Conservation (phyloP, 2,888 invertebrate genomes). For the Ellobium chinense region DNA sequence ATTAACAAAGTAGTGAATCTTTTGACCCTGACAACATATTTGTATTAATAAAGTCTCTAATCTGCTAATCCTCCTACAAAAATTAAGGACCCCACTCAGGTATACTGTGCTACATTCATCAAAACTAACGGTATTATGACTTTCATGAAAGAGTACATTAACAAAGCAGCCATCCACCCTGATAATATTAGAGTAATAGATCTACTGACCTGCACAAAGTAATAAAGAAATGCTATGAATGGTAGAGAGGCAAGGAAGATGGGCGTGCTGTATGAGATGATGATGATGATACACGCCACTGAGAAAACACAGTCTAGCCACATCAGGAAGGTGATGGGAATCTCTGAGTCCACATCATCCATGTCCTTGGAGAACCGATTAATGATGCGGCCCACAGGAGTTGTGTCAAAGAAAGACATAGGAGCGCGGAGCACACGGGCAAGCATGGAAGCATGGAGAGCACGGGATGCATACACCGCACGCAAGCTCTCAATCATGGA, state of each 20-base stretch:
- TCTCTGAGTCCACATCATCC: constrained; percentile 69
- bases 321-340: constrained; percentile 62
- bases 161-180: too few relatives aligned
- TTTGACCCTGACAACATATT: too few relatives aligned
- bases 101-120: too few relatives aligned
- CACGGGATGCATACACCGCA: constrained; percentile 73
- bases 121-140: too few relatives aligned
- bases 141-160: too few relatives aligned
- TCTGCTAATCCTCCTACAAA: too few relatives aligned
- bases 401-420: constrained; percentile 80
- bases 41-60: too few relatives aligned
- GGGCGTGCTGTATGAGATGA: constrained; percentile 65
- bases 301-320: constrained; percentile 51
- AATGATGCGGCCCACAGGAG: constrained; percentile 78
- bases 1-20: too few relatives aligned
- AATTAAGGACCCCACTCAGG: too few relatives aligned
- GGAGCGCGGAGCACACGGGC: constrained; percentile 74
- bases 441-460: constrained; percentile 63
- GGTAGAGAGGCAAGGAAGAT: constrained; percentile 60
- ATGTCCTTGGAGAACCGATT: constrained; percentile 76
- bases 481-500: constrained; percentile 71
- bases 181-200: too few relatives aligned
- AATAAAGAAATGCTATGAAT: constrained; percentile 63
- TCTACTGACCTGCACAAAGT: constrained; percentile 64
- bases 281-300: constrained; percentile 58